These are phyloP conservation scores for Phylloscopus trochiloides DNA, from an alignment of 2,113 vertebrate species.

Conservation along the genomic window DNA sequence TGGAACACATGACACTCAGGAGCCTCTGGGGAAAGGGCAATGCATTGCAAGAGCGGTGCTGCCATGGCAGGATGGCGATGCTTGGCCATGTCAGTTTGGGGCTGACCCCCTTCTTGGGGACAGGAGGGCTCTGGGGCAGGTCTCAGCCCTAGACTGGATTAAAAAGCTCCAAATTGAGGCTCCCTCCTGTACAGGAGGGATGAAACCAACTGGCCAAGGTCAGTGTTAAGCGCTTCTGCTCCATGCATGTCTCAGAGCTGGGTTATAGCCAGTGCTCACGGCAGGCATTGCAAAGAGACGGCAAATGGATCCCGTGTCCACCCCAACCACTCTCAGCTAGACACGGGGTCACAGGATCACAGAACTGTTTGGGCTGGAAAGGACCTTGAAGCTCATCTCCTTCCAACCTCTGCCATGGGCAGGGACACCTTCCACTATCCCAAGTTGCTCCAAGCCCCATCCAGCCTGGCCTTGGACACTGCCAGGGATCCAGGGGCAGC, in stretches of 20 bases:
- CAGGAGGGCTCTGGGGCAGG: not conserved
- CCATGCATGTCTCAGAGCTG: not conserved
- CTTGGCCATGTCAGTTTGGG: not conserved
- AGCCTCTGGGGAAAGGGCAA: not conserved
- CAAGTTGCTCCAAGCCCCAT: not conserved
- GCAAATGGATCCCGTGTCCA: fast-evolving
- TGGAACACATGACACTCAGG: not conserved
- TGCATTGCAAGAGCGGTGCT: fast-evolving
- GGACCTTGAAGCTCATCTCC: not conserved
- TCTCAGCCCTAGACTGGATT: not conserved
- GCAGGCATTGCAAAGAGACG: not conserved
- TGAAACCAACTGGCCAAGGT: not conserved
- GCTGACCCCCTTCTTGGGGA: not conserved
- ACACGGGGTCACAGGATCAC: not conserved
- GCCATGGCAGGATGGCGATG: not conserved
- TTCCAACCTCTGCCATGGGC: not conserved
- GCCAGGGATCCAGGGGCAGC: not conserved
- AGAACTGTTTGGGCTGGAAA: not conserved
- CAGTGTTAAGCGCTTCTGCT: not conserved
- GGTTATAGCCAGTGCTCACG: not conserved
- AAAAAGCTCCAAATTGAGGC: not conserved
- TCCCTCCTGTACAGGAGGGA: not conserved
- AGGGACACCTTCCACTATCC: not conserved
- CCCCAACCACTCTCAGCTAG: not conserved
- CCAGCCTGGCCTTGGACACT: not conserved